Evolutionary conservation across 2,888 invertebrate genomes (phyloP).

Genomic region (Brachypalpus laphriformis): DNA sequence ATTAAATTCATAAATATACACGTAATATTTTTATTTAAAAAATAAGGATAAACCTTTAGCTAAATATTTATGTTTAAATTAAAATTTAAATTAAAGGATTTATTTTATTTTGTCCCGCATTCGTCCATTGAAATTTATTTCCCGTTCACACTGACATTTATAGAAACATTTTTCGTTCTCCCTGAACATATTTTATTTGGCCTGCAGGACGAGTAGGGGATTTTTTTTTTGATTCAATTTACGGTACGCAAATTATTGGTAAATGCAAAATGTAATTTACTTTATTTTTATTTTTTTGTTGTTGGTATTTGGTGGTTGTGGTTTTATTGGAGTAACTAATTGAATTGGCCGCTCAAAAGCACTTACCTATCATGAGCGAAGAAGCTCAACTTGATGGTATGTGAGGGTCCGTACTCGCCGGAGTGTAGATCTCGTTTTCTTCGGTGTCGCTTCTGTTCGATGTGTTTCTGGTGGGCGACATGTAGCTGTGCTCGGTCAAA

Average conservation of each 20-base stretch:
- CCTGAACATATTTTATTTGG: slow-evolving; percentile 12
- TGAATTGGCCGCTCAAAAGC: slow-evolving; percentile 11
- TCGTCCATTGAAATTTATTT: not conserved
- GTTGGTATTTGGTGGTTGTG: not conserved
- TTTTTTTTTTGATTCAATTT: slow-evolving; percentile 20
- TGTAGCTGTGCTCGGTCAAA: slow-evolving; percentile 85
- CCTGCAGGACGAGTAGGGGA: not conserved
- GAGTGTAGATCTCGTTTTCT: slow-evolving; percentile 80
- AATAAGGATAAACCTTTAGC: not conserved
- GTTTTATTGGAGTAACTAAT: slow-evolving; percentile 10
- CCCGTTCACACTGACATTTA: not conserved
- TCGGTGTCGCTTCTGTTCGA: slow-evolving; percentile 81
- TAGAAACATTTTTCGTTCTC: slow-evolving; percentile 12
- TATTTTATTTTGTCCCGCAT: slow-evolving; percentile 4
- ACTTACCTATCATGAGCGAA: slow-evolving; percentile 83
- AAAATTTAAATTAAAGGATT: slow-evolving; percentile 48
- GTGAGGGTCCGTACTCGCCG: slow-evolving; percentile 79
- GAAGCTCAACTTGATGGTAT: slow-evolving; percentile 82
- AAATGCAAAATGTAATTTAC: slow-evolving; percentile 7
- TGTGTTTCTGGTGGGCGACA: slow-evolving; percentile 81
- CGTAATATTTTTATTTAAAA: not conserved
- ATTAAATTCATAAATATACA: too few relatives aligned
- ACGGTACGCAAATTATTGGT: slow-evolving; percentile 3
- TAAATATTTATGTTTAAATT: slow-evolving; percentile 29
- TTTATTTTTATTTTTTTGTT: not conserved